Base-by-base conservation (phyloP, 2,888 invertebrate genomes). In the Brenthis daphne region DNA sequence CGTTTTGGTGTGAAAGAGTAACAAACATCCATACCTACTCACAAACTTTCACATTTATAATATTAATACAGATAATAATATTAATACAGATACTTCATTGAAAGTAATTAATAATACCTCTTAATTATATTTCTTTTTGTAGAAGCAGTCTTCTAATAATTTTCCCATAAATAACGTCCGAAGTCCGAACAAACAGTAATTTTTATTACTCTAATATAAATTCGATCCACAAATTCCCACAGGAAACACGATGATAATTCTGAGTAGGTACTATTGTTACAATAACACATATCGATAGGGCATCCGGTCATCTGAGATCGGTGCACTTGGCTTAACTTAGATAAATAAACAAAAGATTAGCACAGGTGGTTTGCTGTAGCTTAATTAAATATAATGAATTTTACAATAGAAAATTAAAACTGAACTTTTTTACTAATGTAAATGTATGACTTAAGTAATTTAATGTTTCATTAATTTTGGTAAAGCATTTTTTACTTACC, bases 261-360 rank as follows among this genome's bases (percentile, higher is more conserved):
- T 55, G 14, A 56, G 67, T 20, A 20, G 20, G 20, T 66, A 66
- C 51, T 51, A 65, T 51, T 57, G 53, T 61, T n/a, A 65, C 33
- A 55, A 48, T 61, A 61, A 55, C 60, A 55, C 33, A 48, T 68
- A 69, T 69, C 60, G 69, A 69, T 64, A 69, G 61, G n/a, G 29
- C 69, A 65, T 65, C 69, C 69, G 69, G 64, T 60, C 56, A 58
- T 61, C 69, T 20, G 56, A 56, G 61, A 65, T 65, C 33, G 11
- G n/a, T 50, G 37, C 33, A 29, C 16, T 29, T 48, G 58, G 24
- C 53, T 61, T 54, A 20, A 61, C 29, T 50, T 33, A 61, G 61
- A 67, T 60, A 55, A 51, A 61, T 61, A 61, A 51, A 61, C 61
- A 51, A 37, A 58, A 16, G 37, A 11, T 43, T 43, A 43, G 3